Evolutionary conservation across 2,113 vertebrate genomes (phyloP).

Genomic region (Hippocampus mohnikei): DNA sequence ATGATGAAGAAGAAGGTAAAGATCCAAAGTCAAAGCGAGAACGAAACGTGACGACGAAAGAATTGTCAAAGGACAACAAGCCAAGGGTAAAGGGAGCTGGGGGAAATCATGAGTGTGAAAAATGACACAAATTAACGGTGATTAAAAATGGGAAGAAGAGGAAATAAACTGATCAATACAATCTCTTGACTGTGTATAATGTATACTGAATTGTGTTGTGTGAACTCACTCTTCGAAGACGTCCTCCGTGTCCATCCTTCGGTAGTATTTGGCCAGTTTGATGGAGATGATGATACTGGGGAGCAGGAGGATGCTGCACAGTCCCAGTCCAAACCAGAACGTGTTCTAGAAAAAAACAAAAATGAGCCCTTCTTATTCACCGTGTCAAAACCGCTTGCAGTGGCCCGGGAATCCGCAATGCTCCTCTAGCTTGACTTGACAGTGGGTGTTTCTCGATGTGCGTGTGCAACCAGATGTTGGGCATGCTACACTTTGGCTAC

Average conservation of each 20-base stretch:
- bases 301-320: slow-evolving; percentile 84
- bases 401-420: no score
- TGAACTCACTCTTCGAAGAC: slow-evolving; percentile 93
- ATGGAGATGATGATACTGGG: slow-evolving; percentile 85
- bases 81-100: slow-evolving; percentile 53
- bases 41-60: background rate
- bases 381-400: no score
- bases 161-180: background rate
- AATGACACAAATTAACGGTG: slow-evolving; percentile 2
- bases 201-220: background rate
- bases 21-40: background rate
- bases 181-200: background rate
- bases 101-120: slow-evolving; percentile 13
- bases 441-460: no score
- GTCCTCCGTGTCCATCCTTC: slow-evolving; percentile 95
- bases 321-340: slow-evolving; percentile 93
- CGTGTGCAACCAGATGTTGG: no score
- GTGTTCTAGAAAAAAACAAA: slow-evolving; percentile 77
- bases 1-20: background rate
- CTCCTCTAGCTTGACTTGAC: no score
- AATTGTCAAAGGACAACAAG: slow-evolving; percentile 55
- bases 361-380: background rate
- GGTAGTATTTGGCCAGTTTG: slow-evolving; percentile 86
- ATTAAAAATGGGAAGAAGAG: background rate
- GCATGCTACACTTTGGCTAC: no score